Percentiles rank a stretch among this genome's conserved stretches.
phyloP scores from a whole-genome alignment of 2,888 invertebrate species.

The Perithous albicinctus region DNA sequence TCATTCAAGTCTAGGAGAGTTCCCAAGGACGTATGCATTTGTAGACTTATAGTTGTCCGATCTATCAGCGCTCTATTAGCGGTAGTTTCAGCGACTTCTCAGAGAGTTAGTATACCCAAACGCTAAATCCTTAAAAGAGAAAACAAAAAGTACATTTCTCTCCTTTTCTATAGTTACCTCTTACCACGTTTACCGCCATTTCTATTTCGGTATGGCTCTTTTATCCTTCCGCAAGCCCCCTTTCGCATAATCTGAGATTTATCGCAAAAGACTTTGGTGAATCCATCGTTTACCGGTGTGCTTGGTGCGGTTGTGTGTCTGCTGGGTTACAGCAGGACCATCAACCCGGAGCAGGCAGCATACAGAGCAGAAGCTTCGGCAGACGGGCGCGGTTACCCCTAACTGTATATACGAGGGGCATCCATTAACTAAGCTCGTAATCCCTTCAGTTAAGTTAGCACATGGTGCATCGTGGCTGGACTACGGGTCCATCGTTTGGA shows the following conservation, averaged over 20 bases:
- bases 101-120: conserved; percentile 13
- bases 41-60: too few relatives aligned
- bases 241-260: conserved; percentile 72
- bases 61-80: too few relatives aligned
- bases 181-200: conserved; percentile 10
- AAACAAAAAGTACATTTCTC: conserved; percentile 31
- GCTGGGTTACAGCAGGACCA: conserved; percentile 38
- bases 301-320: conserved; percentile 57
- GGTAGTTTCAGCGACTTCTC: too few relatives aligned
- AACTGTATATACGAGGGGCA: conserved; percentile 76
- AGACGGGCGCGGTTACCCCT: conserved; percentile 48
- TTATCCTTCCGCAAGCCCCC: conserved; percentile 32
- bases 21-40: too few relatives aligned
- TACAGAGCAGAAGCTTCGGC: conserved; percentile 55
- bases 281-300: conserved; percentile 76
- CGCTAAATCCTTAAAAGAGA: conserved; percentile 30
- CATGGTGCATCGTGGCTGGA: conserved; percentile 78
- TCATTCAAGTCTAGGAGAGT: too few relatives aligned
- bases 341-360: conserved; percentile 41
- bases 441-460: conserved; percentile 84
- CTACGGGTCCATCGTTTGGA: conserved; percentile 75
- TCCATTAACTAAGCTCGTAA: conserved; percentile 84
- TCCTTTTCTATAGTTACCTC: background rate
- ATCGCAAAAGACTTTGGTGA: conserved; percentile 78
- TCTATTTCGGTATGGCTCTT: conserved; percentile 11